These are phyloP conservation scores for Cranoglanis bouderius DNA, from an alignment of 2,113 vertebrate genomes.

Conservation along the genomic window DNA sequence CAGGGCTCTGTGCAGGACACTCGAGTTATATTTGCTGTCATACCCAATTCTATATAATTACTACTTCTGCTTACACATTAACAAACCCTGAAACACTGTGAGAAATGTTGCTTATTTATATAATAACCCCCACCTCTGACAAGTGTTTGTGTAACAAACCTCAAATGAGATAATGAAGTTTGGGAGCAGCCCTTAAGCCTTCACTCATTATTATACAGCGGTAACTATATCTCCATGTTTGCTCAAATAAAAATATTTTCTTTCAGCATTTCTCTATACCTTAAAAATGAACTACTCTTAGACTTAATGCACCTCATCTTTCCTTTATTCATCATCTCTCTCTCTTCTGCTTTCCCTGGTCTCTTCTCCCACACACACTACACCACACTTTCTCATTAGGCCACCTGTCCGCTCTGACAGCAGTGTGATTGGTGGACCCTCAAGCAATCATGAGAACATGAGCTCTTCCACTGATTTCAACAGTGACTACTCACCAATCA, in stretches of 20 bases:
- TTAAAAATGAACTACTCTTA: background rate
- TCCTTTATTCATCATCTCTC: background rate
- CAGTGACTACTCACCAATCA: conserved; percentile 13
- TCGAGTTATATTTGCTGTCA: too few relatives aligned
- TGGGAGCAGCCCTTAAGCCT: background rate
- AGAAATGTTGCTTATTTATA: background rate
- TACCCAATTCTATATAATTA: too few relatives aligned
- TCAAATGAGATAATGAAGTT: background rate
- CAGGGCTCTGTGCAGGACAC: background rate
- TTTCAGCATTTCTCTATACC: background rate
- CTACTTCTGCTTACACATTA: background rate
- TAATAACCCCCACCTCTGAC: too few relatives aligned
- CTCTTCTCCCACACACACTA: background rate
- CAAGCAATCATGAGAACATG: conserved; percentile 25
- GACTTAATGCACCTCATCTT: background rate
- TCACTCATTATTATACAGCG: background rate
- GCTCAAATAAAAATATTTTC: background rate
- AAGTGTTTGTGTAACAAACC: too few relatives aligned
- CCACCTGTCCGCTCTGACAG: conserved; percentile 20
- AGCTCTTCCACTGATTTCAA: conserved; percentile 18
- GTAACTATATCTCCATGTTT: background rate
- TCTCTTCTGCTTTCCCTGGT: background rate
- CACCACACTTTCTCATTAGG: conserved; percentile 13
- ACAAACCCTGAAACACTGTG: background rate
- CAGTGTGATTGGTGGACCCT: conserved; percentile 2